Evolutionary conservation across 2,888 invertebrate genomes (phyloP).

Genomic region (Eledone cirrhosa): DNA sequence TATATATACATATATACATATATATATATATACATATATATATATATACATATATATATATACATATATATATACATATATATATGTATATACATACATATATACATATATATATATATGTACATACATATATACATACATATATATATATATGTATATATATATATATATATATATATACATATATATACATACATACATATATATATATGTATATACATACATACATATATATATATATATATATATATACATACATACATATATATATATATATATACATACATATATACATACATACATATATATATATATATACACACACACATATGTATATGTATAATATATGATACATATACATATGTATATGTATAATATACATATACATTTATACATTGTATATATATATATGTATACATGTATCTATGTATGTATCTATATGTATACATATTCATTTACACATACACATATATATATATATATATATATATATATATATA

Average conservation of each 20-base stretch:
- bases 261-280: not conserved
- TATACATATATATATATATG: no score
- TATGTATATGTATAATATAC: not conserved
- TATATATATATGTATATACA: no score
- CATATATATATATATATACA: not conserved
- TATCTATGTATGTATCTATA: not conserved
- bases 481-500: not conserved
- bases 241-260: not conserved
- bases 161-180: no score
- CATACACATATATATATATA: not conserved
- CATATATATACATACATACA: no score
- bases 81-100: no score
- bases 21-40: no score
- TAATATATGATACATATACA: not conserved
- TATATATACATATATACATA: no score
- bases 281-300: not conserved
- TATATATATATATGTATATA: no score
- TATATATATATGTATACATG: not conserved
- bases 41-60: no score
- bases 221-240: not conserved
- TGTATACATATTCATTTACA: slow-evolving; percentile 10
- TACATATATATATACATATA: no score
- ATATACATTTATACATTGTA: not conserved
- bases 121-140: no score
- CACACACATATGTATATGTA: not conserved